Conservation (phyloP, 2,888 invertebrate species). For the Trachelus tabidus region DNA sequence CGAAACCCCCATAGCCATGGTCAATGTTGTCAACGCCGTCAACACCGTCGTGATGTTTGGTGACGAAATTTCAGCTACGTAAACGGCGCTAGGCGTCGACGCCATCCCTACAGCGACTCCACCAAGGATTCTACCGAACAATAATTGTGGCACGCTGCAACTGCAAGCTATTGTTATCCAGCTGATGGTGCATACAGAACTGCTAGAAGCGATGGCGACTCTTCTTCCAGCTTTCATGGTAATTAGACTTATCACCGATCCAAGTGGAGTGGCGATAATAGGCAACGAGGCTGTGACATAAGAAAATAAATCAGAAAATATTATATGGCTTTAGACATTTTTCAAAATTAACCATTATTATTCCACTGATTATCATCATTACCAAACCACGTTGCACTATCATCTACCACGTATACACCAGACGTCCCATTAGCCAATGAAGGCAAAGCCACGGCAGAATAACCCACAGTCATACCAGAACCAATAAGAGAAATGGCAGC, state of each 20-base stretch:
- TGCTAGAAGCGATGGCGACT: constrained; percentile 62
- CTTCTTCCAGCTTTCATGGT: constrained; percentile 67
- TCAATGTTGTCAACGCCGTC: constrained; percentile 67
- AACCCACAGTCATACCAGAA: constrained; percentile 49
- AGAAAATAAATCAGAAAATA: not conserved
- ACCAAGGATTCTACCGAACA: constrained; percentile 63
- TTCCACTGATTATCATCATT: constrained; percentile 29
- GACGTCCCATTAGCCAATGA: constrained; percentile 43
- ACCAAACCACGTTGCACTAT: constrained; percentile 69
- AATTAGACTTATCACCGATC: constrained; percentile 64
- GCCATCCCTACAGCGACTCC: constrained; percentile 67
- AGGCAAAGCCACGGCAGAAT: constrained; percentile 54
- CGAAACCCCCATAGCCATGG: constrained; percentile 66
- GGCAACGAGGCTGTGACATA: constrained; percentile 66
- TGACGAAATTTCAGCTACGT: constrained; percentile 67
- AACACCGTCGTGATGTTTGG: constrained; percentile 64
- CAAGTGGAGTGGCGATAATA: constrained; percentile 67
- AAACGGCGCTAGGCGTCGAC: constrained; percentile 67
- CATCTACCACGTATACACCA: constrained; percentile 45
- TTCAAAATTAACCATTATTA: not conserved
- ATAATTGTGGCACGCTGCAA: constrained; percentile 48
- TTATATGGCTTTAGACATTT: not conserved
- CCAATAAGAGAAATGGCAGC: constrained; percentile 30
- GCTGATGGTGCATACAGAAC: constrained; percentile 64
- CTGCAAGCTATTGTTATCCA: constrained; percentile 67